Percentiles rank a stretch among this genome's conserved stretches.
These are phyloP conservation scores for Apodemia mormo DNA, from an alignment of 2,888 invertebrate species.

Conservation along the genomic window DNA sequence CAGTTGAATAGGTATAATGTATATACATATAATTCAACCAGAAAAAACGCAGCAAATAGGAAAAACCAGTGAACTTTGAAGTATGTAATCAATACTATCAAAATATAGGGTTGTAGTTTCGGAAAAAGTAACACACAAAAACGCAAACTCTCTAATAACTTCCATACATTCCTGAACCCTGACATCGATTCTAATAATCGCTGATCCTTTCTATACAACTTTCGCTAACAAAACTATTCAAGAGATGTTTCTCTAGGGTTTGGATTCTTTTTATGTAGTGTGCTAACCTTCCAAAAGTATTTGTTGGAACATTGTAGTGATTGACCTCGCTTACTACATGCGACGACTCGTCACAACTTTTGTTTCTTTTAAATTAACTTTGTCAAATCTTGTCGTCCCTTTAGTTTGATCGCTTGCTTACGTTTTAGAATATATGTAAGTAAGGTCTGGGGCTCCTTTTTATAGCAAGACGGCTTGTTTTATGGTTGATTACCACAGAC, in stretches of 20 bases:
- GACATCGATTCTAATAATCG: background rate
- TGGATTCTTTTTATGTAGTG: background rate
- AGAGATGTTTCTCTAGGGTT: background rate
- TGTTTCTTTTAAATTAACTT: background rate
- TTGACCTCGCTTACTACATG: no score
- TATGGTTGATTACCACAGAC: background rate
- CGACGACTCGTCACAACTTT: background rate
- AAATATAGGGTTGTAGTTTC: no score
- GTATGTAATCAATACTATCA: no score
- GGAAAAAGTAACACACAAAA: background rate
- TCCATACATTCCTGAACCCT: background rate
- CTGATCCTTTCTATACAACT: background rate
- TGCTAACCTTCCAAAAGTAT: conserved; percentile 17
- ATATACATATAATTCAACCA: no score
- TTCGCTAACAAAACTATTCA: conserved; percentile 13
- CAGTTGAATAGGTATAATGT: no score
- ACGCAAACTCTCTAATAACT: background rate
- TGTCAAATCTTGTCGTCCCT: background rate
- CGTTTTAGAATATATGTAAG: no score
- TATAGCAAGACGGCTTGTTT: no score
- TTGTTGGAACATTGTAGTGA: conserved; percentile 20
- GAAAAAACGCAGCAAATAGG: no score
- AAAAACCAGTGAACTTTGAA: no score
- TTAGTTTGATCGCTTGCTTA: no score
- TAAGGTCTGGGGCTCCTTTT: no score